These are phyloP conservation scores for Phaonia tiefii DNA, from an alignment of 2,888 invertebrate genomes.

Conservation along the genomic window DNA sequence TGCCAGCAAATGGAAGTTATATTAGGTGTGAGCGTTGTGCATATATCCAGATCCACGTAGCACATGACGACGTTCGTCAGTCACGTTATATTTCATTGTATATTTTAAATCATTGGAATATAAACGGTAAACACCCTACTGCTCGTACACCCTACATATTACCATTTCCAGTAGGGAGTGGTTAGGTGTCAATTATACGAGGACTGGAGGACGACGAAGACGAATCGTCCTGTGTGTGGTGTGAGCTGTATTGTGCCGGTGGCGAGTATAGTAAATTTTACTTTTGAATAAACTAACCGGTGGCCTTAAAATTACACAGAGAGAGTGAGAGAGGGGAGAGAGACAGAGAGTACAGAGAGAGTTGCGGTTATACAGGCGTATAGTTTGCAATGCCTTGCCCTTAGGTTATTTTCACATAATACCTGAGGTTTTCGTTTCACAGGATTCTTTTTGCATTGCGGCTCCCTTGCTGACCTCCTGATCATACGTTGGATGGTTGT, in stretches of 20 bases:
- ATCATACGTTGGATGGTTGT: background rate
- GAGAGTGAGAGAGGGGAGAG: constrained; percentile 41
- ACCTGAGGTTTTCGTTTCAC: constrained; percentile 63
- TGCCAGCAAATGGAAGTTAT: too few relatives aligned
- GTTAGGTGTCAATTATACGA: too few relatives aligned
- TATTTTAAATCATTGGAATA: constrained; percentile 62
- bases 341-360: too few relatives aligned
- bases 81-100: constrained; percentile 58
- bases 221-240: too few relatives aligned
- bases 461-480: background rate
- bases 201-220: too few relatives aligned
- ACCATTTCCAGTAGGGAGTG: background rate
- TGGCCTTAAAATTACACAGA: constrained; percentile 36
- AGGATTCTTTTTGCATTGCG: constrained; percentile 9
- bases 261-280: constrained; percentile 49
- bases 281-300: background rate
- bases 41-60: too few relatives aligned
- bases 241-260: constrained; percentile 28
- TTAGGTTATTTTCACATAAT: constrained; percentile 65
- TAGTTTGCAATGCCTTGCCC: constrained; percentile 44
- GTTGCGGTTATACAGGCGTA: constrained; percentile 40
- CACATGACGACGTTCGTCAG: constrained; percentile 32
- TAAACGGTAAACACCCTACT: constrained; percentile 45
- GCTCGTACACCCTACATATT: constrained; percentile 7
- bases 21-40: too few relatives aligned